These are phyloP conservation scores for Lochmaea crataegi DNA, from an alignment of 2,888 invertebrate genomes.

Conservation along the genomic window DNA sequence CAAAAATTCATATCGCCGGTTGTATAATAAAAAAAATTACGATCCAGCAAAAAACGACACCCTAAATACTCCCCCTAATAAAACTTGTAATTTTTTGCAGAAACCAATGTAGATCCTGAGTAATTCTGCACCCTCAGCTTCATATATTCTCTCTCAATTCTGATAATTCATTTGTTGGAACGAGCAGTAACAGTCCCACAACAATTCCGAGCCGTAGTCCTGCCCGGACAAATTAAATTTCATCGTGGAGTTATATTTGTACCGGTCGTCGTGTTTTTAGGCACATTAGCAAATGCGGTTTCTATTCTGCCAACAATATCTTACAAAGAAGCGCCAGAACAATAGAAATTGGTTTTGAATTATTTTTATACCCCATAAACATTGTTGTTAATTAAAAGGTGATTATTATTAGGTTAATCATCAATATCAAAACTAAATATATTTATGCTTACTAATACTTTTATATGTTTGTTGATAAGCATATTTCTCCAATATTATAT, in stretches of 20 bases:
- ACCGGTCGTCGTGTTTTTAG: slow-evolving; percentile 35
- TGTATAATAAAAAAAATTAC: no score
- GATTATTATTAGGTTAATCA: no score
- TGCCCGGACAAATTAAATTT: slow-evolving; percentile 45
- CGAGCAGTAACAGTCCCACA: slow-evolving; percentile 35
- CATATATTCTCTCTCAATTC: slow-evolving; percentile 18
- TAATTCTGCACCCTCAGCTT: neutral
- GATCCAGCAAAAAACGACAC: neutral
- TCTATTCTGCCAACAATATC: slow-evolving; percentile 15
- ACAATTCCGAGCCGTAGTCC: slow-evolving; percentile 31
- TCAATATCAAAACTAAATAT: no score
- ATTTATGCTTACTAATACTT: no score
- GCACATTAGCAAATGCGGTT: slow-evolving; percentile 36
- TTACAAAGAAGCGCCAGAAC: neutral
- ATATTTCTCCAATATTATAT: no score
- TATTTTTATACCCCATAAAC: neutral
- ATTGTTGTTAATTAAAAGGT: neutral
- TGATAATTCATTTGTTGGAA: slow-evolving; percentile 43
- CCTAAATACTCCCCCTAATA: neutral
- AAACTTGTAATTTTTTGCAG: slow-evolving; percentile 1
- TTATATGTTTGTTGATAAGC: no score
- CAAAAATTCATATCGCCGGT: no score
- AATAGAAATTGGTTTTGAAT: neutral
- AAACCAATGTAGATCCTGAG: slow-evolving; percentile 9
- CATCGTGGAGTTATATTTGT: slow-evolving; percentile 38